Evolutionary conservation across 2,888 invertebrate species (phyloP).

Genomic region (Aelia acuminata): DNA sequence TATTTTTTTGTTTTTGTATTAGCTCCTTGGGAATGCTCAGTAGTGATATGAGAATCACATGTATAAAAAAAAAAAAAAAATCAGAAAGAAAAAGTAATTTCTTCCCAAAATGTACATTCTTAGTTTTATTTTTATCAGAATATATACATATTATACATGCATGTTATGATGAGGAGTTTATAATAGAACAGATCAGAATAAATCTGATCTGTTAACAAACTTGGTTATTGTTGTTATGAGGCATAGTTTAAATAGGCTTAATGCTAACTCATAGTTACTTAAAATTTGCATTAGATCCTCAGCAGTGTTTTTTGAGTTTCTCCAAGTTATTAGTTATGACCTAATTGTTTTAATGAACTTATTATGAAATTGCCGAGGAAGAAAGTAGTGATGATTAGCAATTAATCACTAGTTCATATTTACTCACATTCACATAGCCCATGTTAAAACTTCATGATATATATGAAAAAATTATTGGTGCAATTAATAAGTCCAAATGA

Average conservation of each 20-base stretch:
- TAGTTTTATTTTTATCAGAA: neutral
- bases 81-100: neutral
- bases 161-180: neutral
- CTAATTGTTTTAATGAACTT: neutral
- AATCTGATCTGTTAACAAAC: neutral
- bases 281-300: neutral
- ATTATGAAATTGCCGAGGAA: neutral
- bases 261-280: neutral
- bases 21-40: constrained; percentile 62
- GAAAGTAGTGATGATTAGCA: neutral
- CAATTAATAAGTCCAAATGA: neutral
- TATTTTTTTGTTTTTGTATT: neutral
- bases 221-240: neutral
- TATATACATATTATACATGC: neutral
- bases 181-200: neutral
- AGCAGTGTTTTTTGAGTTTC: neutral
- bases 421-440: neutral
- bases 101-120: neutral
- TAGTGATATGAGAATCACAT: neutral
- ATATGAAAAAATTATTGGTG: neutral
- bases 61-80: neutral
- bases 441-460: neutral
- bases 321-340: neutral
- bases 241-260: neutral
- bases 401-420: neutral